These are phyloP conservation scores for Diloba caeruleocephala DNA, from an alignment of 2,888 invertebrate species.

Conservation along the genomic window DNA sequence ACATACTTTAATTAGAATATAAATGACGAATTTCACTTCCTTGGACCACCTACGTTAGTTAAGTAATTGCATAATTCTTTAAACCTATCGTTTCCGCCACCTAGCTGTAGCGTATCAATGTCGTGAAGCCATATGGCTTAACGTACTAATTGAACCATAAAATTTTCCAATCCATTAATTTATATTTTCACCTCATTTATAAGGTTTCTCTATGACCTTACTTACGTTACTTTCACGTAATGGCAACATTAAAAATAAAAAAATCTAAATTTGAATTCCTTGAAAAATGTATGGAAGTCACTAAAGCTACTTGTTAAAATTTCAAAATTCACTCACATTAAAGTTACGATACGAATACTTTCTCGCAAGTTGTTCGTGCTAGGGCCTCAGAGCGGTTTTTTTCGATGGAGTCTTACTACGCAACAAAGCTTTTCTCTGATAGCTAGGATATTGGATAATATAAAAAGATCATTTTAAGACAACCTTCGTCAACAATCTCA, in stretches of 20 bases:
- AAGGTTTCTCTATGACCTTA: constrained; percentile 37
- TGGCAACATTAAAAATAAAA: constrained; percentile 12
- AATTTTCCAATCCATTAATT: constrained; percentile 48
- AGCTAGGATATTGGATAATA: too few relatives aligned
- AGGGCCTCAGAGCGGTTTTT: too few relatives aligned
- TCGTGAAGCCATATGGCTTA: constrained; percentile 44
- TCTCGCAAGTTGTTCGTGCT: too few relatives aligned
- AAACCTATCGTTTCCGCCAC: constrained; percentile 9
- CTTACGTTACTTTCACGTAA: constrained; percentile 25
- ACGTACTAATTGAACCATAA: constrained; percentile 43
- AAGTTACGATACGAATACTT: too few relatives aligned
- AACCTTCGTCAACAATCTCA: too few relatives aligned
- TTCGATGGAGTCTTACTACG: too few relatives aligned
- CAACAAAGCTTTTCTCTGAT: too few relatives aligned
- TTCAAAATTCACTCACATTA: not conserved
- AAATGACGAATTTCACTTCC: too few relatives aligned
- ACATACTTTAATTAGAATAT: not conserved
- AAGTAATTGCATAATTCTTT: not conserved
- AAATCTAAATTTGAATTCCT: constrained; percentile 15
- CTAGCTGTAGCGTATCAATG: constrained; percentile 22
- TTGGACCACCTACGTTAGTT: too few relatives aligned
- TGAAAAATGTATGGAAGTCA: not conserved
- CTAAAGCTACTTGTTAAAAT: not conserved
- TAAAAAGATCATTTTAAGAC: too few relatives aligned
- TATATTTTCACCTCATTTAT: constrained; percentile 32